phyloP scores from a whole-genome alignment of 2,113 vertebrate species.

The Rattus rattus region DNA sequence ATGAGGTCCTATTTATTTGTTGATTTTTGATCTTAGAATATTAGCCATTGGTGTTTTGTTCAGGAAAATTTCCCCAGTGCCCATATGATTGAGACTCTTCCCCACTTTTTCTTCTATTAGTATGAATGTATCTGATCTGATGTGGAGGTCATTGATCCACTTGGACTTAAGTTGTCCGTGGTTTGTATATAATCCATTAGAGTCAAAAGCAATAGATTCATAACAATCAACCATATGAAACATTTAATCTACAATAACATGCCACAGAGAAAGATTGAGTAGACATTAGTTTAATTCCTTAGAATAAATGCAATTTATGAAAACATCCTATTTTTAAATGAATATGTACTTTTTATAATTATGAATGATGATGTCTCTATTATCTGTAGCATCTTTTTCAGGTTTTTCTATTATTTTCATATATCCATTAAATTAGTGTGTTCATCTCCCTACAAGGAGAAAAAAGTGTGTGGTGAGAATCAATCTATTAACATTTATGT shows the following conservation, averaged over 20 bases:
- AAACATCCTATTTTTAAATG: not conserved
- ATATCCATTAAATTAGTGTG: not conserved
- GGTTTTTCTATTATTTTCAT: constrained; percentile 25
- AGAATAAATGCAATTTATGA: not conserved
- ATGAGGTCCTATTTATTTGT: too few species aligned
- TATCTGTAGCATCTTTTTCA: not conserved
- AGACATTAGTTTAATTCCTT: not conserved
- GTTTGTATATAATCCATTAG: not conserved
- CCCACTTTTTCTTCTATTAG: too few species aligned
- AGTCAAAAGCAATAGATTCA: not conserved
- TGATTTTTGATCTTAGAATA: too few species aligned
- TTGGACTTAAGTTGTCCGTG: not conserved
- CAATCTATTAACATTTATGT: not conserved
- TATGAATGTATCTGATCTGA: too few species aligned
- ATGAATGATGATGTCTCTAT: not conserved
- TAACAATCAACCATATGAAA: not conserved
- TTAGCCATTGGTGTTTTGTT: too few species aligned
- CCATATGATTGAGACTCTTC: too few species aligned
- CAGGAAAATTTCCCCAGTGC: too few species aligned
- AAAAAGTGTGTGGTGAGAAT: not conserved
- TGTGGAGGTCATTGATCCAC: too few species aligned
- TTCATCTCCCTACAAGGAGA: constrained; percentile 41
- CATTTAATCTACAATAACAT: not conserved
- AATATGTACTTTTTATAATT: not conserved
- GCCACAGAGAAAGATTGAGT: not conserved